A percentile compares a stretch with the other conserved stretches of the same genome.
Evolutionary conservation across 2,797 vertebrate species (phyloP).

Genomic region (Phalloptychus januarius): DNA sequence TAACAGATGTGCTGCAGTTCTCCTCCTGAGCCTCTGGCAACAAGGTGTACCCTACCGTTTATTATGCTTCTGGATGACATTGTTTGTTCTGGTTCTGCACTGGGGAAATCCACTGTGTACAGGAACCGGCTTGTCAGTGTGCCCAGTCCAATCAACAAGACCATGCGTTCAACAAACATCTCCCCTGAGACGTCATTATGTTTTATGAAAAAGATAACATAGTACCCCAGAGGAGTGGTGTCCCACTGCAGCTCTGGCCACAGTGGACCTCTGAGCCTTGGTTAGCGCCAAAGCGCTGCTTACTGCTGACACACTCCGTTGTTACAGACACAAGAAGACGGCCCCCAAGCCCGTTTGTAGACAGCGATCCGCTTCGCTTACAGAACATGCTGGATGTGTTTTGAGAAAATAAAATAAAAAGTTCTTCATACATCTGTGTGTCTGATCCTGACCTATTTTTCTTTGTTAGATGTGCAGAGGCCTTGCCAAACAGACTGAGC

Average conservation of each 20-base stretch:
- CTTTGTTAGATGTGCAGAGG: constrained; percentile 91
- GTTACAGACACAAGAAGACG: constrained; percentile 23
- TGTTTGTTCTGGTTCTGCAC: constrained; percentile 77
- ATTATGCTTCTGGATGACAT: constrained; percentile 59
- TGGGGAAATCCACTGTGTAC: constrained; percentile 77
- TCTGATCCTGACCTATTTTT: constrained; percentile 35
- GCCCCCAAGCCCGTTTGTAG: constrained; percentile 26
- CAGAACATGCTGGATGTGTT: constrained; percentile 34
- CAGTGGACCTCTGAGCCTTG: constrained; percentile 56
- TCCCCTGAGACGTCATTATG: constrained; percentile 77
- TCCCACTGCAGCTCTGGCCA: constrained; percentile 68
- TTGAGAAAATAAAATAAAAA: constrained; percentile 33
- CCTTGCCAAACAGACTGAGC: constrained; percentile 97
- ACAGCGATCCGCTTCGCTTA: constrained; percentile 28
- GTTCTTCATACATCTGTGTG: constrained; percentile 15
- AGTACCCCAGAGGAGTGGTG: constrained; percentile 67
- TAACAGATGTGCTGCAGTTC: neutral
- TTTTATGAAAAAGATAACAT: constrained; percentile 58
- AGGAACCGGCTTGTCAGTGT: constrained; percentile 66
- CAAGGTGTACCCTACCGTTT: constrained; percentile 30
- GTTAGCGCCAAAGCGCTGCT: constrained; percentile 33
- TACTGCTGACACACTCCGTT: constrained; percentile 47
- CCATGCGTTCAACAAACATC: constrained; percentile 71
- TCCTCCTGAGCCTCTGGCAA: constrained; percentile 32
- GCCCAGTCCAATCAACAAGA: constrained; percentile 76